phyloP scores from a whole-genome alignment of 2,888 invertebrate species.

The Galerucella pusilla region DNA sequence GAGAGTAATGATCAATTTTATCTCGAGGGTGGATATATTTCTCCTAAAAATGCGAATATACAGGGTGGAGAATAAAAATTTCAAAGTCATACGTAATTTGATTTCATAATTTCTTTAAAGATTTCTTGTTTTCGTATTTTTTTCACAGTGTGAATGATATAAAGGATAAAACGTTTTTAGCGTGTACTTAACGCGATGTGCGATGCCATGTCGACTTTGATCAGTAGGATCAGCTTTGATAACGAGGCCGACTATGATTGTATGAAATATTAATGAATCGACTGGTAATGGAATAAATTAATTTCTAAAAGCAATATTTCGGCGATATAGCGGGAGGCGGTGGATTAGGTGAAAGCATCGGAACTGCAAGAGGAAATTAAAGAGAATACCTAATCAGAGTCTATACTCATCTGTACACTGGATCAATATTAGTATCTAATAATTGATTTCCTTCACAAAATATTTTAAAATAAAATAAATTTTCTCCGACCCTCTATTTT shows the following conservation, averaged over 20 bases:
- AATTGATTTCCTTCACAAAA: conserved; percentile 56
- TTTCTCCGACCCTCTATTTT: neutral
- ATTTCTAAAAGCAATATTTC: conserved; percentile 68
- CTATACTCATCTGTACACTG: conserved; percentile 39
- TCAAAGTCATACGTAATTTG: no score
- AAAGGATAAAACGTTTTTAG: neutral
- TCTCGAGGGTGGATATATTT: no score
- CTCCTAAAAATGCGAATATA: no score
- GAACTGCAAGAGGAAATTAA: conserved; percentile 65
- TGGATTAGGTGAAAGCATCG: conserved; percentile 60
- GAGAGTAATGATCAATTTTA: no score
- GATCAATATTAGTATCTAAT: conserved; percentile 56
- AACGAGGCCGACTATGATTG: conserved; percentile 61
- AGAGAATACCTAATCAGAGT: conserved; percentile 67
- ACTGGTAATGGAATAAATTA: conserved; percentile 70
- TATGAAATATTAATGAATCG: conserved; percentile 69
- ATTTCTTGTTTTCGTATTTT: neutral
- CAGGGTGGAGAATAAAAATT: no score
- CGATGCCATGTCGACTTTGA: conserved; percentile 61
- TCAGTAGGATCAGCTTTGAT: conserved; percentile 63
- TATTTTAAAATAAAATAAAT: neutral
- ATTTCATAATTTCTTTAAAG: no score
- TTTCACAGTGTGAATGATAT: conserved; percentile 7
- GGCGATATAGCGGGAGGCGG: conserved; percentile 47
- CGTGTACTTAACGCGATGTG: conserved; percentile 10